Percentiles rank a stretch among this genome's conserved stretches.
Conservation (phyloP, 2,113 vertebrate genomes). For the Proteles cristata region DNA sequence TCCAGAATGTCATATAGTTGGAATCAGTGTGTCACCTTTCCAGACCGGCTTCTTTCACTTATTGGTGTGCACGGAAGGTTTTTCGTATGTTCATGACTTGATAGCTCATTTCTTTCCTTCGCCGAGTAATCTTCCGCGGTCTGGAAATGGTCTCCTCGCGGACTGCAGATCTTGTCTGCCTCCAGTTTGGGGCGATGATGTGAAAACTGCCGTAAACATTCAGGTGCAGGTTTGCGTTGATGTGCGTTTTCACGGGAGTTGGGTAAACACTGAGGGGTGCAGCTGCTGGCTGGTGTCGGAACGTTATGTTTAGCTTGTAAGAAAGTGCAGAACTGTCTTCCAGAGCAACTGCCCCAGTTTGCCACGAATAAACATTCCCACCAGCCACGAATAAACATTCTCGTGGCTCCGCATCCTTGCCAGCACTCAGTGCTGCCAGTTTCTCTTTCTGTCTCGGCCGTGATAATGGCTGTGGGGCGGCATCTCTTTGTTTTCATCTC, state of each 20-base stretch:
- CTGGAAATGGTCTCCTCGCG: background rate
- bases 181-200: background rate
- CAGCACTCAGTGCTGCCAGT: background rate
- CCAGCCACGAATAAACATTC: background rate
- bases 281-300: too few relatives aligned
- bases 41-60: background rate
- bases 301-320: background rate
- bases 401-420: fast-evolving
- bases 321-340: background rate
- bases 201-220: background rate
- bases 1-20: background rate
- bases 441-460: background rate
- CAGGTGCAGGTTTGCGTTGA: background rate
- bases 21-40: background rate
- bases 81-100: fast-evolving
- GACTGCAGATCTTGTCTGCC: background rate
- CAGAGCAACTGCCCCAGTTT: fast-evolving
- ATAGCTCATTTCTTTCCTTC: too few relatives aligned
- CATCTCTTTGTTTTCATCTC: background rate
- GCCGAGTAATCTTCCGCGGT: background rate
- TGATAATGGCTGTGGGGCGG: background rate
- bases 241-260: background rate
- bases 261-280: background rate
- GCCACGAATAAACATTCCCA: too few relatives aligned
- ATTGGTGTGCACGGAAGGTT: fast-evolving